These are phyloP conservation scores for Cladopsammia gracilis DNA, from an alignment of 64 coral and sea anemone genomes.

Conservation along the genomic window DNA sequence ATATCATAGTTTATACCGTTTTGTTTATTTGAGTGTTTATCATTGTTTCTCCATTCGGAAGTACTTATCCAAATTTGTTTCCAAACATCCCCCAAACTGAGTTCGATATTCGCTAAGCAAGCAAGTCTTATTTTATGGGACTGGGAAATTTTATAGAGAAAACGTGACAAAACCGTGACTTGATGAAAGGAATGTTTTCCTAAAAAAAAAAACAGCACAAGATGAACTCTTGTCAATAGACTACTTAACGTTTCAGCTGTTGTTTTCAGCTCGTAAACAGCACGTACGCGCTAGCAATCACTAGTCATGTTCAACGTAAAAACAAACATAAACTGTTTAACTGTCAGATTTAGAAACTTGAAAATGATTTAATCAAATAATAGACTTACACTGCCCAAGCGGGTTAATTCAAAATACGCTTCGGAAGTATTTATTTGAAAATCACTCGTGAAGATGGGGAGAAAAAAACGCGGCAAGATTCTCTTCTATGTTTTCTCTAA, in stretches of 20 bases:
- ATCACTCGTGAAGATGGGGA: neutral
- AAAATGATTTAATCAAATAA: neutral
- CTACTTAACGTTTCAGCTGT: neutral
- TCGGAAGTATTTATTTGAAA: neutral
- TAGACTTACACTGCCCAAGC: neutral
- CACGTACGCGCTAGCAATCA: neutral
- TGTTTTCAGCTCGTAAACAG: constrained; percentile 1
- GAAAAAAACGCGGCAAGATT: constrained; percentile 1
- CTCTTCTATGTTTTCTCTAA: constrained; percentile 9
- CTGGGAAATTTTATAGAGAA: too few relatives aligned
- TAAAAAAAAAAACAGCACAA: neutral
- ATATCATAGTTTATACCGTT: neutral
- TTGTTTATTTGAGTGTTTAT: neutral
- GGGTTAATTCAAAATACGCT: neutral
- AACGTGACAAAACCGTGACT: too few relatives aligned
- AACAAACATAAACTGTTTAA: neutral
- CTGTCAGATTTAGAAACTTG: neutral
- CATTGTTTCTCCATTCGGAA: neutral
- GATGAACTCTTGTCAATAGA: neutral
- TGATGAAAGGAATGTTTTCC: neutral
- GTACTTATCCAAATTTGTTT: constrained; percentile 1
- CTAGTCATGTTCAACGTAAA: neutral
- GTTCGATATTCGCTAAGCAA: too few relatives aligned
- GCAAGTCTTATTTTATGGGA: too few relatives aligned
- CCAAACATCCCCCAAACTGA: neutral